Evolutionary conservation across 2,797 vertebrate species (phyloP), one percentile per base, ranked within the genome.

Genomic region (Buphagus erythrorhynchus): DNA sequence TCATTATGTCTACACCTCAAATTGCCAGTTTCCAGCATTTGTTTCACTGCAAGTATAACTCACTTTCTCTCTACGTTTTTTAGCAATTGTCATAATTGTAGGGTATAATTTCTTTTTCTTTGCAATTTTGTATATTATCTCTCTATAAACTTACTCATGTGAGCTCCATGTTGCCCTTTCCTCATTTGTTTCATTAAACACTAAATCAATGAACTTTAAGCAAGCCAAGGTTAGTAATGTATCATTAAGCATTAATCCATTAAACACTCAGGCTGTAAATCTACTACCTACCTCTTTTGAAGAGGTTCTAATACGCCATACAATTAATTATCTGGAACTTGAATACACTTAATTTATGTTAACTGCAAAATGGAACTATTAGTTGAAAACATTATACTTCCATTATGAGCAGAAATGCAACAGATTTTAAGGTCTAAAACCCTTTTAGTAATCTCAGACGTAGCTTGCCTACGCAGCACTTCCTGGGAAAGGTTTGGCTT

Each of bases 141-240:
- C 48, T 75, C 21, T 42, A 38, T 35, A 57, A 2, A 67, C 83
- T 87, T 71, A 67, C 40, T 20, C 31, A 35, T 40, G 22, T 55
- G 42, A 95, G 52, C n/a, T 69, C 17, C 35, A 11, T 40, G 40
- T 65, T 51, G 31, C 59, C 57, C 77, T 90, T 75, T 85, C 81
- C 65, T 61, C 58, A 58, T 90, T 91, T 8, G 16, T 78, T 85
- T 88, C 74, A 81, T 90, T 91, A 86, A 91, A 76, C 77, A 73
- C 52, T 93, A 80, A 91, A 79, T 96, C 88, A 88, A 55, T 86
- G 76, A 94, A 92, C 85, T 85, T 90, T 54, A 90, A 69, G 45
- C 52, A 75, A 10, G 25, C 55, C 26, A 68, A 84, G 74, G 77
- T 90, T 93, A 68, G 33, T 73, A 76, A 90, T 65, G 74, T 88